phyloP scores from a whole-genome alignment of 2,888 invertebrate species.

The Patella ulyssiponensis region DNA sequence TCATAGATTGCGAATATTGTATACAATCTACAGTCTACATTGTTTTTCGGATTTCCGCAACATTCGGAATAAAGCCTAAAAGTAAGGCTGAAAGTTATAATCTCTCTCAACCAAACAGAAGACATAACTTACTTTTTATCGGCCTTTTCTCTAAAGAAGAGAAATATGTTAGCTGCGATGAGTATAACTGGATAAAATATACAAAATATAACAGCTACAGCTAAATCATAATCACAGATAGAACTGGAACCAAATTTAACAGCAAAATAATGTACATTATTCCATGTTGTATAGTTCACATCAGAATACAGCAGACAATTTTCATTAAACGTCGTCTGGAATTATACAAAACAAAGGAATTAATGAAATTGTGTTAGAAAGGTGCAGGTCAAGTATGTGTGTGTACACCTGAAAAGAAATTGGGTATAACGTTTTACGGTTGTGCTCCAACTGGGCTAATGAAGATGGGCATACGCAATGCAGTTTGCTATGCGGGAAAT shows the following conservation, averaged over 20 bases:
- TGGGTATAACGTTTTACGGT: too few relatives aligned
- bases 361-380: neutral
- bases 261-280: conserved; percentile 24
- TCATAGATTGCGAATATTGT: too few relatives aligned
- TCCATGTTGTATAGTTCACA: conserved; percentile 22
- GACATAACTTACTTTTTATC: conserved; percentile 7
- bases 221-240: conserved; percentile 40
- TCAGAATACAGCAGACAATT: conserved; percentile 40
- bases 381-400: too few relatives aligned
- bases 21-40: too few relatives aligned
- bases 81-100: too few relatives aligned
- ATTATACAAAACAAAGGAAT: neutral
- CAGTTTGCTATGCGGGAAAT: too few relatives aligned
- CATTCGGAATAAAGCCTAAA: too few relatives aligned
- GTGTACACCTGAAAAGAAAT: too few relatives aligned
- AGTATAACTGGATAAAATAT: conserved; percentile 34
- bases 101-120: too few relatives aligned
- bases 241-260: conserved; percentile 34
- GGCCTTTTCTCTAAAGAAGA: conserved; percentile 33
- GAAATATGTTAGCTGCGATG: conserved; percentile 26
- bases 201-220: conserved; percentile 36
- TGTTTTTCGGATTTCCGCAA: too few relatives aligned
- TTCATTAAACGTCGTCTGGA: conserved; percentile 30
- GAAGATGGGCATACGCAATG: too few relatives aligned
- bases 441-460: too few relatives aligned